Base-by-base conservation (phyloP, 2,888 invertebrate species). In the Drosophila macrospina region DNA sequence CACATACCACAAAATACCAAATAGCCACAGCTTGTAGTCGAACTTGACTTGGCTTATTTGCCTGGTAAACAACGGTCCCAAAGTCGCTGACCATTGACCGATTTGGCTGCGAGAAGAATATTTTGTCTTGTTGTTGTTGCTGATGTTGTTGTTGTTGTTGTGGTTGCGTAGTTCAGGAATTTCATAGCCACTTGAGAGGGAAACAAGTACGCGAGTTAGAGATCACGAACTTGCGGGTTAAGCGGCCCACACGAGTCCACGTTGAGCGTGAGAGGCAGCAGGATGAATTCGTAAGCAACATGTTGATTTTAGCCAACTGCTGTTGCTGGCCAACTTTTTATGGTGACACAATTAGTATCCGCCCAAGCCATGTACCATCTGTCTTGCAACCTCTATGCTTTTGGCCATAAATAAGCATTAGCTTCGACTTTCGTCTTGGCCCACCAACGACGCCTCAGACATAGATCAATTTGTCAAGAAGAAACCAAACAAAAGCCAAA, bases 211-310 rank as follows among this genome's bases (percentile, higher is more conserved):
- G 63, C 74, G 16, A 86, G 78, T 62, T 78, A 78, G 72, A 84
- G 83, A 84, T 84, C 83, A 84, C 87, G 83, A 84, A 84, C 83
- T 87, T 69, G 74, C 81, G 84, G 84, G 80, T 77, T 78, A 77
- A 74, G 69, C 80, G 63, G 78, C 82, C 80, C 83, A 77, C 77
- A 77, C 84, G 86, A 63, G 50, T n/a, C 42, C 32, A 36, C 36
- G 34, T 39, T n/a, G 44, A 48, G 52, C 39, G 32, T 37, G 24
- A 37, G 50, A 50, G 26, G 34, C 60, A 34, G 51, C 68, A 72
- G 73, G 77, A 74, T 67, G 63, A 71, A 45, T 67, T 50, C 16
- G 36, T 26, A 41, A 13, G 45, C 11, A 15, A 42, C 52, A 57
- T 69, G 74, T 75, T 42, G 70, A 74, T 69, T 72, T 62, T 41